Percentiles rank a stretch among this genome's conserved stretches.
Conservation (phyloP, 2,113 vertebrate genomes). For the Seriola quinqueradiata region DNA sequence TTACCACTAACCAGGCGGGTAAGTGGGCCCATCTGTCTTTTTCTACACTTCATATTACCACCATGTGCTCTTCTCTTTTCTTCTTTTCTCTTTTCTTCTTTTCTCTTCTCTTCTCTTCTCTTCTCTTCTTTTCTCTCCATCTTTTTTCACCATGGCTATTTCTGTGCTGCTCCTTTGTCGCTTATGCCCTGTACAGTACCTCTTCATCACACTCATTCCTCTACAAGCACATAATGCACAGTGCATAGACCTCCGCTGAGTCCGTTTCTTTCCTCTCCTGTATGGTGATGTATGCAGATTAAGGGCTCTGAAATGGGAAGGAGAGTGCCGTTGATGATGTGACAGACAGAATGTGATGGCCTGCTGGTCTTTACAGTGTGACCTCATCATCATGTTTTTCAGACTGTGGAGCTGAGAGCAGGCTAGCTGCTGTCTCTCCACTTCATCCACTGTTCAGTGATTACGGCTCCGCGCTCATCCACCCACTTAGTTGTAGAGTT, state of each 20-base stretch:
- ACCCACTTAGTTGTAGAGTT: constrained; percentile 48
- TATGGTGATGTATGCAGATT: constrained; percentile 73
- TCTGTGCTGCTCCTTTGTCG: constrained; percentile 17
- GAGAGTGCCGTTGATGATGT: constrained; percentile 69
- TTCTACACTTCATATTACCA: constrained; percentile 44
- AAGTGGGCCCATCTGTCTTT: constrained; percentile 80
- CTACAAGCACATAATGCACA: constrained; percentile 61
- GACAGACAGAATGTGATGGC: constrained; percentile 74
- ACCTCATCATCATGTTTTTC: constrained; percentile 74
- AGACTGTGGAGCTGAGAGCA: constrained; percentile 48
- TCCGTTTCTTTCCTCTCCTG: constrained; percentile 44
- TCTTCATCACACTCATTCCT: constrained; percentile 56
- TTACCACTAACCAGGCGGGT: constrained; percentile 99
- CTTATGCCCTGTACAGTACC: constrained; percentile 14
- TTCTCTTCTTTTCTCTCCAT: not conserved
- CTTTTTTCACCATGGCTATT: constrained; percentile 15
- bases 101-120: not conserved
- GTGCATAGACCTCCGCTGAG: constrained; percentile 39
- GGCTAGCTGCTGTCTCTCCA: constrained; percentile 48
- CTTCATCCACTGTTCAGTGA: constrained; percentile 62
- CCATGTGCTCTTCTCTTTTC: constrained; percentile 33
- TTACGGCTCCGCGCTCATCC: constrained; percentile 58
- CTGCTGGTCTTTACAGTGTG: constrained; percentile 74
- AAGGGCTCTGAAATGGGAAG: constrained; percentile 53
- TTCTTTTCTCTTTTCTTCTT: constrained; percentile 11